Base-by-base conservation (phyloP, 2,888 invertebrate genomes). In the Plebejus melissa region DNA sequence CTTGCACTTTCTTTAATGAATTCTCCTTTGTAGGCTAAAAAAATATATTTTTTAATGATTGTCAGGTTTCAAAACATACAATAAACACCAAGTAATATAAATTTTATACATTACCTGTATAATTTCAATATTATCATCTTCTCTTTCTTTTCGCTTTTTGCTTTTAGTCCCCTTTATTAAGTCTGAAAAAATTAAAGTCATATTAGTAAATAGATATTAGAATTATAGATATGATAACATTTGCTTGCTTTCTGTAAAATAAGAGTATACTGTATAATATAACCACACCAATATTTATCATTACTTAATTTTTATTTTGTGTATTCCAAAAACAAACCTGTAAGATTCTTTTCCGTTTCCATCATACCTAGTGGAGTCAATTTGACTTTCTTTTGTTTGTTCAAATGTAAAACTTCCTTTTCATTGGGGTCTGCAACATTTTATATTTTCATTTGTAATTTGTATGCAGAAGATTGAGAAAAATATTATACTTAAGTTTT, bases 61-160 rank as follows among this genome's bases (percentile, higher is more conserved):
- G 13, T 72, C 54, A 50, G 4, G 16, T 9, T 54, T 54, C 54
- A 13, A 46, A 28, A 1, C 4, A 60, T 60, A 28, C 7, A 50
- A 57, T 54, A 16, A 16, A 16, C 16, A 54, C 4, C 4, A 54
- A 54, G 54, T 13, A 22, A 22, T 22, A 22, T 22, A 74, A 69
- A 75, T 74, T 72, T 58, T 77, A 28, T 76, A 36, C 65, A 16
- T 32, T 81, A 90, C 90, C 89, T 90, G 90, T 50, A 85, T 76
- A 58, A 79, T 82, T 76, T 76, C 76, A 69, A 77, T 78, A 65
- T 83, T 83, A 65, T 89, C 88, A 70, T 88, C 86, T 74, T 89
- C 89, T 76, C 87, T 85, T 74, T 85, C 80, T 80, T 91, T 91
- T 50, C 92, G 84, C 80, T 92, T 91, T 78, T 86, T 90, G 76